Evolutionary conservation across 2,888 invertebrate genomes (phyloP).

Genomic region (Drosophila niveifrons): DNA sequence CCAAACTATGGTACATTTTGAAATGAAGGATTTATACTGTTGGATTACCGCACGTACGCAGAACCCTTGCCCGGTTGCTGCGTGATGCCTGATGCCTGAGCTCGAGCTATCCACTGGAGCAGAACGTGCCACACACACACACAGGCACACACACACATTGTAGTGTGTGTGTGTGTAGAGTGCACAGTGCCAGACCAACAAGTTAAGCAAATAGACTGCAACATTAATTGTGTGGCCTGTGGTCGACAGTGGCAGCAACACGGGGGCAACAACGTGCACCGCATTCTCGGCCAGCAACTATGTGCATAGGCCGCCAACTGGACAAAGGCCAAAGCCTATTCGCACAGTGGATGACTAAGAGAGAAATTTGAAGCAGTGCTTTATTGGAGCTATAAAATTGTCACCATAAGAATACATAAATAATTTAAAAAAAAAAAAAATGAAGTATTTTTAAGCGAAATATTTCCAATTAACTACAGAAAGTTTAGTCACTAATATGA

Average conservation of each 20-base stretch:
- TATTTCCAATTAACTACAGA: no score
- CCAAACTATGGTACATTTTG: constrained; percentile 41
- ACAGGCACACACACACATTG: constrained; percentile 28
- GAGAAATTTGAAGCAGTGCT: not conserved
- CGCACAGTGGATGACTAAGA: constrained; percentile 7
- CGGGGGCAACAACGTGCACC: not conserved
- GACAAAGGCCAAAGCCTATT: constrained; percentile 2
- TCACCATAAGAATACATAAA: not conserved
- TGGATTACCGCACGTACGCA: constrained; percentile 75
- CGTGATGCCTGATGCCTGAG: constrained; percentile 8
- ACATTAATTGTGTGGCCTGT: constrained; percentile 81
- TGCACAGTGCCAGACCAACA: constrained; percentile 62
- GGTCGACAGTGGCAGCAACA: constrained; percentile 38
- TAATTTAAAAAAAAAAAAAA: no score
- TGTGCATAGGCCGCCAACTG: constrained; percentile 31
- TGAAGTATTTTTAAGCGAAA: no score
- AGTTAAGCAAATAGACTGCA: constrained; percentile 82
- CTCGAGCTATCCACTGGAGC: constrained; percentile 55
- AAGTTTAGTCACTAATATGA: no score
- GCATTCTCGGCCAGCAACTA: constrained; percentile 7
- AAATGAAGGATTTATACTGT: constrained; percentile 76
- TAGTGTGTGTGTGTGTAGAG: no score
- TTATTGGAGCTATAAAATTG: not conserved
- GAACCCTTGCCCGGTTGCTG: constrained; percentile 1
- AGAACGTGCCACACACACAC: constrained; percentile 49